Conservation (phyloP, 2,797 vertebrate genomes). For the Gambusia yucatana region DNA sequence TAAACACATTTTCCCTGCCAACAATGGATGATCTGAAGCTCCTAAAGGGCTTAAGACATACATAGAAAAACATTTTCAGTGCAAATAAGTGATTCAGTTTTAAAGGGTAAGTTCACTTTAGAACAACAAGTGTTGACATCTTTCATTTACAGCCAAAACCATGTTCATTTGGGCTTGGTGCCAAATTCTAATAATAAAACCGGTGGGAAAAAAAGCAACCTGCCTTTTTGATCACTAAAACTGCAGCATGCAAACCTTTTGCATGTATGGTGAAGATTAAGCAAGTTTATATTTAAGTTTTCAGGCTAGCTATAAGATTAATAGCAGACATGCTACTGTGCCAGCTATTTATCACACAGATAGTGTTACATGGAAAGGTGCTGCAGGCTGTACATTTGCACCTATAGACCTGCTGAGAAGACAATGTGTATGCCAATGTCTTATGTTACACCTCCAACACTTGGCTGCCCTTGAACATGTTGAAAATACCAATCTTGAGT, state of each 20-base stretch:
- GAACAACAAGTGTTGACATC: slow-evolving; percentile 5
- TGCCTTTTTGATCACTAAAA: slow-evolving; percentile 22
- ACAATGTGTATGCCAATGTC: slow-evolving; percentile 41
- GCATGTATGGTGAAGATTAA: slow-evolving; percentile 24
- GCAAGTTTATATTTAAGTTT: slow-evolving; percentile 35
- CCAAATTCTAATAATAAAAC: slow-evolving; percentile 16
- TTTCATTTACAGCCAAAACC: slow-evolving; percentile 3
- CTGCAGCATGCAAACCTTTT: slow-evolving; percentile 32
- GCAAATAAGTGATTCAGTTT: slow-evolving; percentile 48
- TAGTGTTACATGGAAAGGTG: slow-evolving; percentile 56
- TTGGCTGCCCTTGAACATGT: slow-evolving; percentile 57
- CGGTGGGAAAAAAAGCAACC: neutral
- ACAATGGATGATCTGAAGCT: slow-evolving; percentile 35
- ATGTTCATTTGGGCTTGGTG: slow-evolving; percentile 19
- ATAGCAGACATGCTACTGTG: slow-evolving; percentile 30
- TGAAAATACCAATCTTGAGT: slow-evolving; percentile 41
- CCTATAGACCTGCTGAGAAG: slow-evolving; percentile 68
- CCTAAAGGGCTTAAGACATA: slow-evolving; percentile 46
- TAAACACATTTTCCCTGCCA: slow-evolving; percentile 25
- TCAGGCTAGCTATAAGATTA: slow-evolving; percentile 41
- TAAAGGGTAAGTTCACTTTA: slow-evolving; percentile 45
- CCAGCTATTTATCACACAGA: slow-evolving; percentile 45
- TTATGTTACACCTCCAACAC: slow-evolving; percentile 41
- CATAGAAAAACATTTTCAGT: slow-evolving; percentile 38
- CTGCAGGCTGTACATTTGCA: slow-evolving; percentile 43